Conservation (phyloP, 1,140 invertebrate genomes). For the Cylas formicarius region DNA sequence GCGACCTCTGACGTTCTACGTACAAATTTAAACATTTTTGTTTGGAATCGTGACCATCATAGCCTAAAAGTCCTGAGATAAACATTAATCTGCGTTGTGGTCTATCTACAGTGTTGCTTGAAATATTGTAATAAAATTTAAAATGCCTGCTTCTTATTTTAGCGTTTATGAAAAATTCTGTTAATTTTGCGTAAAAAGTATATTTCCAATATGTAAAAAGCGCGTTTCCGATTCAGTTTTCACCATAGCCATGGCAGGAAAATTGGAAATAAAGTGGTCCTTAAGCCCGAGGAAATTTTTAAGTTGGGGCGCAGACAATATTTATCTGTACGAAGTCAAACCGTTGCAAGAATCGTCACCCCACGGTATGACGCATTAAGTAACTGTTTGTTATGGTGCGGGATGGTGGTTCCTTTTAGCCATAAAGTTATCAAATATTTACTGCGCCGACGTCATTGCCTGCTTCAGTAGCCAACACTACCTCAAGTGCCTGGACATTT, state of each 20-base stretch:
- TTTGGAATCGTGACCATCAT: no score
- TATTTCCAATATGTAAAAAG: no score
- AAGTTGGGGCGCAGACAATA: constrained; percentile 72
- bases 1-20: no score
- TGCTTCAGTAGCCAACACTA: constrained; percentile 59
- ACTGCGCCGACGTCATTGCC: constrained; percentile 58
- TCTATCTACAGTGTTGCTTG: no score
- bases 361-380: constrained; percentile 9
- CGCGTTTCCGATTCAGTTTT: no score
- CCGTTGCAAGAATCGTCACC: constrained; percentile 45
- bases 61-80: no score
- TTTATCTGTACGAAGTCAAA: constrained; percentile 72
- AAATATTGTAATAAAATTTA: no score
- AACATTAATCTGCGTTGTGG: no score
- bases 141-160: no score
- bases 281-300: constrained; percentile 74
- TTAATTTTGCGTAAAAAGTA: no score
- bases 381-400: not conserved
- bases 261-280: constrained; percentile 74
- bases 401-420: constrained; percentile 42
- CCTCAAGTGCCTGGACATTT: constrained; percentile 70
- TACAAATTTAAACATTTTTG: no score
- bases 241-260: constrained; percentile 44
- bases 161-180: no score
- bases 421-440: constrained; percentile 58